Evolutionary conservation across 2,888 invertebrate genomes (phyloP).

Genomic region (Dendrolimus pini): DNA sequence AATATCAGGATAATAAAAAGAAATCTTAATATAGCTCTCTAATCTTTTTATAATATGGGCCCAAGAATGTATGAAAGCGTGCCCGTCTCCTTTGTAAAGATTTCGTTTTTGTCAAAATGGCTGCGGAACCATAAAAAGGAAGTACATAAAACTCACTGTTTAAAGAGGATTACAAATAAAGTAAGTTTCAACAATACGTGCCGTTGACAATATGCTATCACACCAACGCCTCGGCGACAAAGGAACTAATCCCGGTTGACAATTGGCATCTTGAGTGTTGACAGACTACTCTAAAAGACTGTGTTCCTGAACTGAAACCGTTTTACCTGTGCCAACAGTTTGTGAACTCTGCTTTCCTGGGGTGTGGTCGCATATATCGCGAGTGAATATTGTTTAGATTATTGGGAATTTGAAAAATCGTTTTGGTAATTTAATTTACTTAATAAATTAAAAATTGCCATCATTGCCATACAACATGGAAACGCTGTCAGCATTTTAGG

Average conservation of each 20-base stretch:
- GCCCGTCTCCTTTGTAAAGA: too few relatives aligned
- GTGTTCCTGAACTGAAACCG: slow-evolving; percentile 31
- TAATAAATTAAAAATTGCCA: too few relatives aligned
- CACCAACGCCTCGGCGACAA: not conserved
- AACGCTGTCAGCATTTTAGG: too few relatives aligned
- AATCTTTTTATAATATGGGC: too few relatives aligned
- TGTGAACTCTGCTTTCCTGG: slow-evolving; percentile 12
- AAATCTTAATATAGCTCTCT: too few relatives aligned
- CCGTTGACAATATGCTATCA: not conserved
- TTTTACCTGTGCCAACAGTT: slow-evolving; percentile 45
- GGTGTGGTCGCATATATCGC: not conserved
- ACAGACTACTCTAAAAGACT: slow-evolving; percentile 8
- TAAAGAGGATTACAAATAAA: not conserved
- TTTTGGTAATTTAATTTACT: too few relatives aligned
- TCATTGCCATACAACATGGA: too few relatives aligned
- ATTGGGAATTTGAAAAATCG: too few relatives aligned
- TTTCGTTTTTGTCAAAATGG: too few relatives aligned
- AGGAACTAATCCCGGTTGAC: not conserved
- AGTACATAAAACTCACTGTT: not conserved
- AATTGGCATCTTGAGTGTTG: slow-evolving; percentile 3
- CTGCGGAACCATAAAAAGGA: too few relatives aligned
- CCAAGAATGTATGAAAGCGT: too few relatives aligned
- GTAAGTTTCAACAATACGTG: not conserved
- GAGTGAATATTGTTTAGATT: not conserved
- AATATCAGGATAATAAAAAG: too few relatives aligned